Evolutionary conservation across 2,888 invertebrate species (phyloP).

Genomic region (Hypercompe scribonia): DNA sequence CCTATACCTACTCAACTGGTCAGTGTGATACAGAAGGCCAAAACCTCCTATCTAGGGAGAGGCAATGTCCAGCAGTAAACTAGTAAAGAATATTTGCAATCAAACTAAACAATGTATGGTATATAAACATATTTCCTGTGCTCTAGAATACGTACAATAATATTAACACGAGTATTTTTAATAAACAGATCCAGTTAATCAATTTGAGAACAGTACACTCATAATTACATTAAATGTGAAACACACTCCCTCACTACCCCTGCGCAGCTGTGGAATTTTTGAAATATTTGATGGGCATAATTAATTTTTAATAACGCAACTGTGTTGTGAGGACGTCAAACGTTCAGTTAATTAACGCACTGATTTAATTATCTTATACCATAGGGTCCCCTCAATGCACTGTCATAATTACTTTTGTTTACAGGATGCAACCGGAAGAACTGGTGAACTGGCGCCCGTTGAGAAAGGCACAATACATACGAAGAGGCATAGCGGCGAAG

Average conservation of each 20-base stretch:
- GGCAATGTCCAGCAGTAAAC: too few relatives aligned
- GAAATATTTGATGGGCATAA: background rate
- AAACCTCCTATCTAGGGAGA: too few relatives aligned
- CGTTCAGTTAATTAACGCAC: background rate
- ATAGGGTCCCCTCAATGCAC: background rate
- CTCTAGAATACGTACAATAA: too few relatives aligned
- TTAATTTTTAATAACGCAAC: background rate
- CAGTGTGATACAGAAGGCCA: too few relatives aligned
- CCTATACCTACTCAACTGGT: too few relatives aligned
- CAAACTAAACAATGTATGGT: too few relatives aligned
- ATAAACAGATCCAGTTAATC: background rate
- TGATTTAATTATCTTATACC: background rate
- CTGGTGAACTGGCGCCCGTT: slow-evolving; percentile 88
- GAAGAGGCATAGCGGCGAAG: slow-evolving; percentile 96
- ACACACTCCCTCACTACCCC: background rate
- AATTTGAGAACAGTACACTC: background rate
- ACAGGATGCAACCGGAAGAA: slow-evolving; percentile 78
- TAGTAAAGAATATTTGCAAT: too few relatives aligned
- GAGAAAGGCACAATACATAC: slow-evolving; percentile 99
- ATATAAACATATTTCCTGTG: too few relatives aligned
- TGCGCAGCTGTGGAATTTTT: background rate
- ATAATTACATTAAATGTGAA: background rate
- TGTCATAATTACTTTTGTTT: slow-evolving; percentile 45
- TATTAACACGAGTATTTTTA: background rate
- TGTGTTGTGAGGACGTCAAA: background rate